phyloP scores from a whole-genome alignment of 1,140 invertebrate species.

The Drosophila albomicans region DNA sequence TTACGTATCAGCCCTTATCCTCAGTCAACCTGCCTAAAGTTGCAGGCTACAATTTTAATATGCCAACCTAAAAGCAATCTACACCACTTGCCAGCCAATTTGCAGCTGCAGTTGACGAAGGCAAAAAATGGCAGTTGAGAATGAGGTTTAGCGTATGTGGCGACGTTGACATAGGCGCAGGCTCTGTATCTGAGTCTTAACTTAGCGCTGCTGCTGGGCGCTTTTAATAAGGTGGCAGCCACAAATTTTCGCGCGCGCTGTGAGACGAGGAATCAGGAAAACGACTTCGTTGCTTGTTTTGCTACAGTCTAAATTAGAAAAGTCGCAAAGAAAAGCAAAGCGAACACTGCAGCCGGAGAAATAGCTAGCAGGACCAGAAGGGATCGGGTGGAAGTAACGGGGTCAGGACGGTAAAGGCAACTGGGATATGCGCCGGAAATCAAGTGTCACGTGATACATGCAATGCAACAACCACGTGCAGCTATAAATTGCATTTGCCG shows the following conservation, averaged over 20 bases:
- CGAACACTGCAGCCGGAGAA: slow-evolving; percentile 50
- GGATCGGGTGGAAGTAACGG: slow-evolving; percentile 2
- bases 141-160: slow-evolving; percentile 34
- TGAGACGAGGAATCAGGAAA: slow-evolving; percentile 4
- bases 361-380: slow-evolving; percentile 14
- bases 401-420: neutral
- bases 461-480: slow-evolving; percentile 81
- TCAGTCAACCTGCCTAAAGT: slow-evolving; percentile 34
- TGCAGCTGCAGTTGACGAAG: slow-evolving; percentile 78
- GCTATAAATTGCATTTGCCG: slow-evolving; percentile 81
- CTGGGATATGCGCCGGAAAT: slow-evolving; percentile 67
- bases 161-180: slow-evolving; percentile 35
- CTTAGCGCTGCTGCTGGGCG: slow-evolving; percentile 69
- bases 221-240: slow-evolving; percentile 81
- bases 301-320: slow-evolving; percentile 81
- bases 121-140: slow-evolving; percentile 60
- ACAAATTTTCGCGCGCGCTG: slow-evolving; percentile 77
- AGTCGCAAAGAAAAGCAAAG: slow-evolving; percentile 80
- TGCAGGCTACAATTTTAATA: slow-evolving; percentile 79
- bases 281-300: slow-evolving; percentile 77
- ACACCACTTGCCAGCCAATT: slow-evolving; percentile 79
- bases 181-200: slow-evolving; percentile 21
- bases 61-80: slow-evolving; percentile 79
- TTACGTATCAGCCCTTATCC: no score
- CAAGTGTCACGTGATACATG: slow-evolving; percentile 82